phyloP scores from a whole-genome alignment of 1,140 invertebrate genomes.

The Sarcophaga peregrina region DNA sequence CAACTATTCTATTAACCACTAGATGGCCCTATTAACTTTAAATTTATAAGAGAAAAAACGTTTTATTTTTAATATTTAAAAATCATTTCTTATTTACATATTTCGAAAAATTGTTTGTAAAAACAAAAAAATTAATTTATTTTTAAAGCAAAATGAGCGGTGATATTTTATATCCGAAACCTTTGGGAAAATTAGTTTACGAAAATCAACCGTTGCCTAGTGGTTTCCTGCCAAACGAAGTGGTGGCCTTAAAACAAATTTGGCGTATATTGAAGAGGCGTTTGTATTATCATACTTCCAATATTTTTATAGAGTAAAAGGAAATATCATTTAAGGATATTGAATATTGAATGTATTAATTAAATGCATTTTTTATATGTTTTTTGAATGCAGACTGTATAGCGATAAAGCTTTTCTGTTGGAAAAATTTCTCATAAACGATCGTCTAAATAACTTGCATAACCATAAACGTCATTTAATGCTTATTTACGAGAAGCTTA shows the following conservation, averaged over 20 bases:
- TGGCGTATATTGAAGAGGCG: conserved; percentile 32
- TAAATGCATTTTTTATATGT: not conserved
- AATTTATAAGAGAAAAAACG: no score
- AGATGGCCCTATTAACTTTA: not conserved
- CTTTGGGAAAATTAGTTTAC: not conserved
- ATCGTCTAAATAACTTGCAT: not conserved
- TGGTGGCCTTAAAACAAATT: conserved; percentile 14
- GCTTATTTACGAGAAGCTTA: conserved; percentile 19
- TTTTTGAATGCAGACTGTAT: conserved; percentile 38
- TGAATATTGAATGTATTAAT: no score
- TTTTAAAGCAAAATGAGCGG: not conserved
- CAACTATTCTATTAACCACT: not conserved
- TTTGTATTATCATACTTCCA: conserved; percentile 3
- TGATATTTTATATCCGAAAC: conserved; percentile 36
- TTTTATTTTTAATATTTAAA: not conserved
- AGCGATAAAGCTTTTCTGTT: conserved; percentile 14
- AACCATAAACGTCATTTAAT: conserved; percentile 27
- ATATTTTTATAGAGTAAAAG: conserved; percentile 41
- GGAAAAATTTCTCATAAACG: conserved; percentile 36
- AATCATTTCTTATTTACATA: not conserved
- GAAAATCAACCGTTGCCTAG: not conserved
- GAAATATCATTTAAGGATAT: not conserved
- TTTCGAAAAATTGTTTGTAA: no score
- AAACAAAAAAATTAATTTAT: not conserved
- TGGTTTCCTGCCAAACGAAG: conserved; percentile 19